Base-by-base conservation (phyloP, 1,140 invertebrate genomes). In the Odontomachus brunneus region DNA sequence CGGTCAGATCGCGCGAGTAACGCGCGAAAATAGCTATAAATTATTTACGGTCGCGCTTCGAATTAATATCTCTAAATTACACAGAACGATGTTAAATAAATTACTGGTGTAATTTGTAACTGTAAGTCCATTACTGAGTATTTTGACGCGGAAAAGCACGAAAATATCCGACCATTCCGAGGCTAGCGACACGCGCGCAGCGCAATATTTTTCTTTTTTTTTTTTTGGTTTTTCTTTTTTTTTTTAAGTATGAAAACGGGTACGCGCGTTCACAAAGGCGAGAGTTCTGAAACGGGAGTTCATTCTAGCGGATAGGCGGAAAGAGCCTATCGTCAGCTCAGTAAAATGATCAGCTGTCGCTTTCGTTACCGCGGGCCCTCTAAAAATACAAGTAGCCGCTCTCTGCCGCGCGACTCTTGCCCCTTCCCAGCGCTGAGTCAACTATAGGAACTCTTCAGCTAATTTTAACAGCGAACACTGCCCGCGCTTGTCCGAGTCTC, bases 311-410 rank as follows among this genome's bases (percentile, higher is more conserved):
- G 2, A 33, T 51, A 66, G 66, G 19, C 48, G 29, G 48, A 76
- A 53, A 73, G 29, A 67, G 69, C 55, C 57, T 71, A 80, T 81
- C 82, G 82, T 81, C 82, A 57, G 3, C 55, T 83, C 38, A 26
- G 67, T 67, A 83, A 88, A 80, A 87, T 76, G 84, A 60, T 86
- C 84, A 82, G 87, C 87, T 86, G 87, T 88, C 75, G 87, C 76
- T 74, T 71, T 76, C 65, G 85, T 87, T 82, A 72, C 11, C 84
- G 85, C 82, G 65, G 84, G 82, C 65, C 76, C 85, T 87, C 86
- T 86, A 89, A 89, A 88, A 89, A 89, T 89, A 89, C 76, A 59
- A 88, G 73, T 74, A 86, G 69, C 84, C 62, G 75, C 74, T 72
- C 53, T 22, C 63, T 26, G 44, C 65, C 26, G 67, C 29, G 67